phyloP scores from a whole-genome alignment of 2,888 invertebrate genomes.

The Clistopyga incitator region DNA sequence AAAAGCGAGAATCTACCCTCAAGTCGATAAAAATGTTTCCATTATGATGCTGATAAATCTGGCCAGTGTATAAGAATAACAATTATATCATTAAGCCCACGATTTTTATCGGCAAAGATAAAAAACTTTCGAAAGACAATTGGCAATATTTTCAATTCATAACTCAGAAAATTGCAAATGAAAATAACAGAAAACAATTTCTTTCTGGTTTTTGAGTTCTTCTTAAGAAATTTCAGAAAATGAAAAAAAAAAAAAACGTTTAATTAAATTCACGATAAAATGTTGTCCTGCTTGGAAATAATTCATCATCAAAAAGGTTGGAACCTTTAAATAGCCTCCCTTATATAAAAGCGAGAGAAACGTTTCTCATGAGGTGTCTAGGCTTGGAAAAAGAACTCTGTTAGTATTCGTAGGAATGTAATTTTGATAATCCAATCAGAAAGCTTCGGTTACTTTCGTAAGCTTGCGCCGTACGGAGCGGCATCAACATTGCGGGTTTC shows the following conservation, averaged over 20 bases:
- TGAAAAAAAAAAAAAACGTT: too few relatives aligned
- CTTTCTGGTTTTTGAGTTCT: too few relatives aligned
- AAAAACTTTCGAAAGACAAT: too few relatives aligned
- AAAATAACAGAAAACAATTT: too few relatives aligned
- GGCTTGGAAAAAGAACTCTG: not conserved
- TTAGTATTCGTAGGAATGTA: not conserved
- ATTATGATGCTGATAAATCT: too few relatives aligned
- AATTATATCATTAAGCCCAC: too few relatives aligned
- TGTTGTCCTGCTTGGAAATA: not conserved
- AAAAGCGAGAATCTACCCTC: not conserved
- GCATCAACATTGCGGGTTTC: not conserved
- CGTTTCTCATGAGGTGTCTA: not conserved
- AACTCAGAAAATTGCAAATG: too few relatives aligned
- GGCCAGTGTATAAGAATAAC: not conserved
- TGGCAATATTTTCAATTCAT: too few relatives aligned
- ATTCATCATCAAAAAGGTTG: not conserved
- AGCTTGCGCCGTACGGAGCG: not conserved
- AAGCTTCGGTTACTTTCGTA: slow-evolving; percentile 3
- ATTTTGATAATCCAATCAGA: slow-evolving; percentile 29
- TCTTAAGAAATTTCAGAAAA: too few relatives aligned
- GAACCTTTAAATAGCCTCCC: not conserved
- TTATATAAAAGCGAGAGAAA: not conserved
- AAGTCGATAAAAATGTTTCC: not conserved
- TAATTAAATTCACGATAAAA: too few relatives aligned
- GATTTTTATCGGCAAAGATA: too few relatives aligned